Percentiles rank a stretch among this genome's conserved stretches.
Evolutionary conservation across 1,140 invertebrate genomes (phyloP).

Genomic region (Caenorhabditis tropicalis): DNA sequence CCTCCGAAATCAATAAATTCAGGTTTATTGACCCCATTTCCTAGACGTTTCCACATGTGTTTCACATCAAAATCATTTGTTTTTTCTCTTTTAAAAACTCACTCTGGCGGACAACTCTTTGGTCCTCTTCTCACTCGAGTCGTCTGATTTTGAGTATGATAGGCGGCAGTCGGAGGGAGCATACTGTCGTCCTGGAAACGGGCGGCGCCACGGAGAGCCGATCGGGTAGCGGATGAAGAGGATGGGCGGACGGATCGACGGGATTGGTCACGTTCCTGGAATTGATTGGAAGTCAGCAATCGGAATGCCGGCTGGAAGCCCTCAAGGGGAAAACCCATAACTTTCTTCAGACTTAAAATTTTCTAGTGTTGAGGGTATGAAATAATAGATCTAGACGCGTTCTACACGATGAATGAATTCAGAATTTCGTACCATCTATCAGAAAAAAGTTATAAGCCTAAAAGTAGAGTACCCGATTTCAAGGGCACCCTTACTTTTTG

Average conservation of each 20-base stretch:
- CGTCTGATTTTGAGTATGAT: neutral
- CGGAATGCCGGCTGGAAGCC: no score
- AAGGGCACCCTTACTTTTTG: no score
- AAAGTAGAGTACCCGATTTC: no score
- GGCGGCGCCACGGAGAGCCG: neutral
- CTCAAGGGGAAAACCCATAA: no score
- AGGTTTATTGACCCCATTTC: neutral
- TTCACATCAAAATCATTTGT: conserved; percentile 9
- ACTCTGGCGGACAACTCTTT: conserved; percentile 29
- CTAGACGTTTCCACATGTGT: neutral
- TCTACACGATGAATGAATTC: no score
- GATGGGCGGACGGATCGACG: neutral
- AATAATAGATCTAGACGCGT: no score
- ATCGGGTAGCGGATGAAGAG: neutral
- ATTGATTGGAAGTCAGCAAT: neutral
- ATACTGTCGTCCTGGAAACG: conserved; percentile 37
- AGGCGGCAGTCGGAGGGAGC: conserved; percentile 8
- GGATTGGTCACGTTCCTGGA: conserved; percentile 4
- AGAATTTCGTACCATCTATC: no score
- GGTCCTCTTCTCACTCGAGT: neutral
- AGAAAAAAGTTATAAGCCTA: no score
- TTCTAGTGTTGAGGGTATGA: no score
- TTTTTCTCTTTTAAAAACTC: neutral
- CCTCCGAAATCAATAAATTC: neutral
- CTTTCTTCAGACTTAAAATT: no score